phyloP scores from a whole-genome alignment of 2,888 invertebrate species.

The Agapostemon virescens region DNA sequence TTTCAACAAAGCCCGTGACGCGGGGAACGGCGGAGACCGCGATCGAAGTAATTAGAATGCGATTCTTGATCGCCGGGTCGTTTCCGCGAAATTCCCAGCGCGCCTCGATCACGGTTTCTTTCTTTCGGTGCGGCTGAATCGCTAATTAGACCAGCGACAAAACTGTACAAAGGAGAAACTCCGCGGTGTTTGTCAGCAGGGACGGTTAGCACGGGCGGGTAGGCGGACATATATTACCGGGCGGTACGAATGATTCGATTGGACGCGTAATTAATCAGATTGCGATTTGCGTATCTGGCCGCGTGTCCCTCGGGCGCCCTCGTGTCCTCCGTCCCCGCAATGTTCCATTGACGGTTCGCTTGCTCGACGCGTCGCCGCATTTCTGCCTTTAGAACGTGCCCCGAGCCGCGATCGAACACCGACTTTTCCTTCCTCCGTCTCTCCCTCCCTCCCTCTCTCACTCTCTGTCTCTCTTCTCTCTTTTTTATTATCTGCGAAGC shows the following conservation, averaged over 20 bases:
- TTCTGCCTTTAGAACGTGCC: slow-evolving; percentile 57
- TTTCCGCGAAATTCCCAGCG: not conserved
- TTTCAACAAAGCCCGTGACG: not conserved
- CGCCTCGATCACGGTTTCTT: not conserved
- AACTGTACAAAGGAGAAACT: slow-evolving; percentile 34
- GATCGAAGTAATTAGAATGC: not conserved
- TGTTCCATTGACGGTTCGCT: slow-evolving; percentile 28
- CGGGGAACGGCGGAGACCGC: not conserved
- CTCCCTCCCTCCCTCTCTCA: not conserved
- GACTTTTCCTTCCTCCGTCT: slow-evolving; percentile 22
- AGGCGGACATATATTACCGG: slow-evolving; percentile 48
- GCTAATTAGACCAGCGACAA: slow-evolving; percentile 41
- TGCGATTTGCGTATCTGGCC: slow-evolving; percentile 58
- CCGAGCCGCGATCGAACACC: slow-evolving; percentile 45
- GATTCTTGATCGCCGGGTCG: not conserved
- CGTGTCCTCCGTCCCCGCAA: slow-evolving; percentile 24
- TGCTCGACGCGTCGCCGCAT: slow-evolving; percentile 29
- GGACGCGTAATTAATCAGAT: slow-evolving; percentile 70
- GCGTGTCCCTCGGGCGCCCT: slow-evolving; percentile 47
- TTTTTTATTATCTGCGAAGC: slow-evolving; percentile 74
- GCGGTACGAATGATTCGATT: slow-evolving; percentile 65
- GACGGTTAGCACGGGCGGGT: not conserved
- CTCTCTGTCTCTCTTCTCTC: not conserved
- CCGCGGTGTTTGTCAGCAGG: slow-evolving; percentile 47
- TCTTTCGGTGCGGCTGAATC: slow-evolving; percentile 7